A percentile compares a stretch with the other conserved stretches of the same genome.
These are phyloP conservation scores for Anas acuta DNA, from an alignment of 2,797 vertebrate species.

Conservation along the genomic window DNA sequence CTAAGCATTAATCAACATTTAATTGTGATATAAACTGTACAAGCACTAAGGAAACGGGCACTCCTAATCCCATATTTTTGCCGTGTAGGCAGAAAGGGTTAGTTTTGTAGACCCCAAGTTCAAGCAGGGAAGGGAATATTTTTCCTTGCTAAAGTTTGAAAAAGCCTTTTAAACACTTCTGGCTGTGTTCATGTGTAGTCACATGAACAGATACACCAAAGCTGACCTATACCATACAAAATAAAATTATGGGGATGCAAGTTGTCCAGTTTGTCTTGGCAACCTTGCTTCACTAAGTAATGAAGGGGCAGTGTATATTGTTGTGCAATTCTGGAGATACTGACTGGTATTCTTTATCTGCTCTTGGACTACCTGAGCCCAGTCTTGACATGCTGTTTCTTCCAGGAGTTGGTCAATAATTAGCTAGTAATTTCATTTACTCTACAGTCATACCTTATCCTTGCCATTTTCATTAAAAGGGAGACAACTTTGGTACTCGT, in stretches of 20 bases:
- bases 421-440: not conserved
- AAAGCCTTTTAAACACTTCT: constrained; percentile 32
- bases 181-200: not conserved
- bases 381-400: not conserved
- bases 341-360: not conserved
- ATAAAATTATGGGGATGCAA: not conserved
- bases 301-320: not conserved
- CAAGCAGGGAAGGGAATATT: not conserved
- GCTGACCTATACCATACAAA: not conserved
- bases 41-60: not conserved
- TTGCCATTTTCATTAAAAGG: not conserved
- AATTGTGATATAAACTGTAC: not conserved
- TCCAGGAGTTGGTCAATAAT: not conserved
- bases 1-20: not conserved
- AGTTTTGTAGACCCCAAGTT: not conserved
- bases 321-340: not conserved
- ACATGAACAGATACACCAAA: constrained; percentile 2
- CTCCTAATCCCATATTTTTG: not conserved
- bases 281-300: not conserved
- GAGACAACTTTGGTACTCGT: not conserved
- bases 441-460: not conserved
- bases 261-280: not conserved
- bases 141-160: not conserved
- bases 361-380: not conserved
- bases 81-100: not conserved